phyloP scores from a whole-genome alignment of 2,797 vertebrate species.

The Iguana delicatissima region DNA sequence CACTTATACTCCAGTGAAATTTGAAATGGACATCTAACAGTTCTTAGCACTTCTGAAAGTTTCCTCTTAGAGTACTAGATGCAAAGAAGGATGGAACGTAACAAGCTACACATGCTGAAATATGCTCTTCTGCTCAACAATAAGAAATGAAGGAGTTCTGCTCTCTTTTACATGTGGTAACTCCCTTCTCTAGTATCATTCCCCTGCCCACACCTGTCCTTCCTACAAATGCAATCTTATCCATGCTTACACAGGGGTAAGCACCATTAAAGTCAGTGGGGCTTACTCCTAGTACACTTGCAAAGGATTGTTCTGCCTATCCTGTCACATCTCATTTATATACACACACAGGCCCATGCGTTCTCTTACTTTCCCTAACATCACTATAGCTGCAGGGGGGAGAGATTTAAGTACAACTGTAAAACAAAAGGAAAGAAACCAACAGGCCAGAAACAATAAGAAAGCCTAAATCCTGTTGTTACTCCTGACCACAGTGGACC shows the following conservation, averaged over 20 bases:
- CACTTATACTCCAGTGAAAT: neutral
- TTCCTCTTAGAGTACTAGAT: neutral
- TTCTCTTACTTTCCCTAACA: neutral
- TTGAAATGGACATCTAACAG: neutral
- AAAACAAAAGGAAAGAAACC: neutral
- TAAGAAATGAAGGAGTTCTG: neutral
- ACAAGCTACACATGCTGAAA: neutral
- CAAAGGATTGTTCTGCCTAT: neutral
- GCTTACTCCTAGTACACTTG: neutral
- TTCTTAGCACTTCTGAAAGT: neutral
- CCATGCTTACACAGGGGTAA: neutral
- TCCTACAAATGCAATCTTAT: conserved; percentile 2
- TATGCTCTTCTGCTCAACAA: neutral
- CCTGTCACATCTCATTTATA: neutral
- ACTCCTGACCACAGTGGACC: too few relatives aligned
- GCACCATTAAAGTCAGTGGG: neutral
- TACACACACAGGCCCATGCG: neutral
- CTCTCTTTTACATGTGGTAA: neutral
- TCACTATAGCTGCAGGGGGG: neutral
- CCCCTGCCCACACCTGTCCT: neutral
- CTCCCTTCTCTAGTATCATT: neutral
- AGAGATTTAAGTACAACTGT: neutral
- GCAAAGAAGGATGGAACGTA: neutral
- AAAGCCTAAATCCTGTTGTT: neutral
- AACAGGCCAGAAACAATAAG: neutral